These are phyloP conservation scores for Calidris pugnax DNA, from an alignment of 2,113 vertebrate genomes.

Conservation along the genomic window DNA sequence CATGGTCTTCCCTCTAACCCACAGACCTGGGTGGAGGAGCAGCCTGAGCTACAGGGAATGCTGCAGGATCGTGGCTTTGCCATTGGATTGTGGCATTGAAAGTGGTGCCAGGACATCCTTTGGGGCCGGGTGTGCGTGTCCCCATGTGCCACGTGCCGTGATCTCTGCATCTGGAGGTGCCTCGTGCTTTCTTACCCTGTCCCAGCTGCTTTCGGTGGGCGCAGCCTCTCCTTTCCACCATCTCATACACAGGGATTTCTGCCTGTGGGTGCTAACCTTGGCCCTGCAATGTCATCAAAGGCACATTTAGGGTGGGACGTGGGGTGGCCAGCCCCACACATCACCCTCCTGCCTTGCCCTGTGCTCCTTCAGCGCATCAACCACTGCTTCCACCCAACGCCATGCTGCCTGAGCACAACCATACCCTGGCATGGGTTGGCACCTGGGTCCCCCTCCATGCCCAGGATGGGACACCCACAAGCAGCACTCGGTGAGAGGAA, in stretches of 20 bases:
- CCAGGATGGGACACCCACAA: not conserved
- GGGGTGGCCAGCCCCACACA: not conserved
- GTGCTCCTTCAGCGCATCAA: not conserved
- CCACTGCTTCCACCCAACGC: not conserved
- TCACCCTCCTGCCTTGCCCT: not conserved
- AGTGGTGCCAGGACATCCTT: not conserved
- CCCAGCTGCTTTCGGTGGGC: fast-evolving
- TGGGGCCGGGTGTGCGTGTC: fast-evolving
- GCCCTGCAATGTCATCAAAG: not conserved
- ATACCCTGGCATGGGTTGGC: fast-evolving
- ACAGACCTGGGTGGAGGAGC: not conserved
- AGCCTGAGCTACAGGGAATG: fast-evolving
- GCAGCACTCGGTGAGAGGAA: not conserved
- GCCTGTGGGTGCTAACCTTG: not conserved
- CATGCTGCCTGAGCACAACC: fast-evolving
- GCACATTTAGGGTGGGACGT: not conserved
- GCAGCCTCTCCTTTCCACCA: not conserved
- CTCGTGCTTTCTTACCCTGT: not conserved
- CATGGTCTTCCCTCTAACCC: not conserved
- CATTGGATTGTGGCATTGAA: fast-evolving
- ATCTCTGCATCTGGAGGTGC: not conserved
- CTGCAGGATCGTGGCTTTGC: not conserved
- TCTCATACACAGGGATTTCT: not conserved
- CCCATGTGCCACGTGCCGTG: fast-evolving
- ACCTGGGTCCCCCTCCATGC: not conserved